Conservation (phyloP, 2,797 vertebrate genomes). For the Hydrophis major region DNA sequence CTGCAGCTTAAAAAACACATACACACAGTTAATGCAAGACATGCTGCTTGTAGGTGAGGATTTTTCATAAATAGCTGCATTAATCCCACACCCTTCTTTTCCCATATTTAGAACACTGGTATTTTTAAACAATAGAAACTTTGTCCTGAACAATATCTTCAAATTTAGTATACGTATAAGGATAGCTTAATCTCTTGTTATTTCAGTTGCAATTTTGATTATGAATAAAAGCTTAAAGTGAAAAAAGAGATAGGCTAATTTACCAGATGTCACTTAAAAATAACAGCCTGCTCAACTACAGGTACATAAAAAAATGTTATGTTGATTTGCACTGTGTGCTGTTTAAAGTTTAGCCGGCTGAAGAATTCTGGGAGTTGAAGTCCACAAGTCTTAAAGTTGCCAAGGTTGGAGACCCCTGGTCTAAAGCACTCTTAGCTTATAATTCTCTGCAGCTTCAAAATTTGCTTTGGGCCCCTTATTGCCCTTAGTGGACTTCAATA, state of each 20-base stretch:
- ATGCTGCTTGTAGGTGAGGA: not conserved
- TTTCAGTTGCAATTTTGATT: not conserved
- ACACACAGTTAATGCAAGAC: constrained; percentile 28
- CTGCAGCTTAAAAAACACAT: constrained; percentile 78
- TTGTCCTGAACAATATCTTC: not conserved
- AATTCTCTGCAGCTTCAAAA: not conserved
- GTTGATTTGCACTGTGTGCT: not conserved
- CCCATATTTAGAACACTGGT: not conserved
- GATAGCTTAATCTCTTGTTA: not conserved
- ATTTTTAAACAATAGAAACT: not conserved
- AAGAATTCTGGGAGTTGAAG: no score
- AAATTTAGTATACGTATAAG: not conserved
- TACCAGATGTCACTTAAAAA: not conserved
- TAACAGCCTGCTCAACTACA: not conserved
- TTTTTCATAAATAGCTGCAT: not conserved
- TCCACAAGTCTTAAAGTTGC: no score
- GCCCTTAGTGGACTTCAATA: not conserved
- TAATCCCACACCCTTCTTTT: not conserved
- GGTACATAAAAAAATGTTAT: not conserved
- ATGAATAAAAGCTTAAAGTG: not conserved
- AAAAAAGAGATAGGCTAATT: not conserved
- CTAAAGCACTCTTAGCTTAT: not conserved
- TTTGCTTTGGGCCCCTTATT: not conserved
- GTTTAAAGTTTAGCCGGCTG: no score
- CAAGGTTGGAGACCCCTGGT: no score